Conservation (phyloP, 2,888 invertebrate species). For the Cantharis lateralis region DNA sequence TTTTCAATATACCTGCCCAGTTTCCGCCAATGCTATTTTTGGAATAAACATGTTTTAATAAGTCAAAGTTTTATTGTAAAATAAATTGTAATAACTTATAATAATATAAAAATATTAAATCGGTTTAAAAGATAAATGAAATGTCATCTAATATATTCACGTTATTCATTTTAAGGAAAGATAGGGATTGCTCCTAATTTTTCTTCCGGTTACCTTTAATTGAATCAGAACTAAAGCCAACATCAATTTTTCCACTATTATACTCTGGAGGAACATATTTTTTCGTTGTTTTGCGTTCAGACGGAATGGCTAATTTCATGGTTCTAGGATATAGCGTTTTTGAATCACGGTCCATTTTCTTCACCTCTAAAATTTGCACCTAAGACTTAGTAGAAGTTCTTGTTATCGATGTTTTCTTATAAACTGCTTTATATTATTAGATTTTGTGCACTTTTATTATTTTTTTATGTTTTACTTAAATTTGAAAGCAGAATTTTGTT, state of each 20-base stretch:
- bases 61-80: not conserved
- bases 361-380: not conserved
- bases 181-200: not conserved
- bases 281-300: not conserved
- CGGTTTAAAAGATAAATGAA: not conserved
- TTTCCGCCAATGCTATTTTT: not conserved
- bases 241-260: not conserved
- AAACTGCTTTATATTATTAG: not conserved
- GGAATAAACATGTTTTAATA: not conserved
- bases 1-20: not conserved
- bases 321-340: not conserved
- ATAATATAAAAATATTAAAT: not conserved
- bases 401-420: not conserved
- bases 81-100: not conserved
- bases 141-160: not conserved
- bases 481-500: not conserved
- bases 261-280: not conserved
- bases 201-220: not conserved
- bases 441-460: not conserved
- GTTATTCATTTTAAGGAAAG: not conserved
- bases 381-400: not conserved
- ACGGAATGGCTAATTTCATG: not conserved
- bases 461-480: not conserved
- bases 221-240: too few relatives aligned
- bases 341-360: not conserved